Evolutionary conservation across 64 coral and sea anemone species (phyloP), one percentile per base, ranked within the genome.

Genomic region (Dendrophyllia cribrosa): DNA sequence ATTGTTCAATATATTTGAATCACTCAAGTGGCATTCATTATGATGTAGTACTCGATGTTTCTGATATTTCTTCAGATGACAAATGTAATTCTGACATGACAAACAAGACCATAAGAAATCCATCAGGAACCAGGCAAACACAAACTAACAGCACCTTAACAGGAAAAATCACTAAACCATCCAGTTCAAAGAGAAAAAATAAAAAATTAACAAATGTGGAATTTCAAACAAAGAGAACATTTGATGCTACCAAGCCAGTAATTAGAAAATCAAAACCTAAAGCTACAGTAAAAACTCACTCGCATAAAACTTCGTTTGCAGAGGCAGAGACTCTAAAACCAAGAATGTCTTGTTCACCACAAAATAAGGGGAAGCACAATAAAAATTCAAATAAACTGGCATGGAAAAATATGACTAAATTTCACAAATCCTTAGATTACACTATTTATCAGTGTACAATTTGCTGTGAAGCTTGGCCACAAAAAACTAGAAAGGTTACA

Each of bases 401-500:
- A 87, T 3, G 22, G 48, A 87, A 55, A 87, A 87, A 87, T 87
- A 55, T 87, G 84, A 87, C 72, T 17, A 87, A 87, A 70, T 87
- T 87, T 87, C 84, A 87, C 55, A 87, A 87, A 87, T 87, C 84
- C 66, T 14, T 15, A 73, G 67, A 87, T 87, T 72, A 87, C 23
- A 87, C 84, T 55, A 87, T 72, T 87, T 87, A 73, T 46, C 84
- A 7, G 72, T 87, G 84, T 72, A 71, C 71, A 87, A 87, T 87
- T n/a, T 87, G 66, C 66, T 87, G 84, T 20, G 84, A 87, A 19
- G 84, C 84, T 15, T 74, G 66, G 84, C 84, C 67, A 87, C 84
- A 87, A 87, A 73, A 87, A 73, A 87, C 8, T 9, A 87, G 72
- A 86, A 86, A 87, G 72, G 48, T n/a, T n/a, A n/a, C n/a, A n/a